Evolutionary conservation across 1,140 invertebrate species (phyloP).

Genomic region (Danaus plexippus): DNA sequence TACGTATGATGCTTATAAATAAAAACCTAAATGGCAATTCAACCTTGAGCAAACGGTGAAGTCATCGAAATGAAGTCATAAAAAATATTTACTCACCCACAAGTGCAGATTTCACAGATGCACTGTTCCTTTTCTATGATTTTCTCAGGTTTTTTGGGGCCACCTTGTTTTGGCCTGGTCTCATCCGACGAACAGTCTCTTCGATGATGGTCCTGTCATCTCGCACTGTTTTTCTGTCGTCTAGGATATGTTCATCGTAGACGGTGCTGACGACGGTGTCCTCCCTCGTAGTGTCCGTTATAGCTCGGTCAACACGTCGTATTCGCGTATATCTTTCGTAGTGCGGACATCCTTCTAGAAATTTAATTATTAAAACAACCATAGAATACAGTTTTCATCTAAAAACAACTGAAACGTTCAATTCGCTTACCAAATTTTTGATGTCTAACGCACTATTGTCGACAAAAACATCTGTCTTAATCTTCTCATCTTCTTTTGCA

Average conservation of each 20-base stretch:
- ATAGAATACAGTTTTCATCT: constrained; percentile 4
- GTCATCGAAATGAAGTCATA: background rate
- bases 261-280: constrained; percentile 55
- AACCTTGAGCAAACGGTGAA: background rate
- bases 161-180: constrained; percentile 46
- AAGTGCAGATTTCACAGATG: constrained; percentile 91
- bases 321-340: constrained; percentile 62
- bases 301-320: constrained; percentile 67
- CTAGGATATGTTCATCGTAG: constrained; percentile 64
- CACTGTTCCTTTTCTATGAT: constrained; percentile 81
- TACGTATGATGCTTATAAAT: too few relatives aligned
- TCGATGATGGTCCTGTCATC: constrained; percentile 55
- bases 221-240: constrained; percentile 61
- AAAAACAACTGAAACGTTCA: background rate
- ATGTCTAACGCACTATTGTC: constrained; percentile 69
- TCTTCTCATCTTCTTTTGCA: constrained; percentile 67
- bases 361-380: constrained; percentile 26
- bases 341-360: constrained; percentile 67
- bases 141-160: constrained; percentile 67
- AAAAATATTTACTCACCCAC: constrained; percentile 80
- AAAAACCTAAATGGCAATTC: too few relatives aligned
- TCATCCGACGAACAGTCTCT: constrained; percentile 49
- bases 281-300: constrained; percentile 55
- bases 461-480: constrained; percentile 67
- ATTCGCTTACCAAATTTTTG: constrained; percentile 68